These are phyloP conservation scores for Rotaria sp. DNA, from an alignment of 2,888 invertebrate species.

Conservation along the genomic window DNA sequence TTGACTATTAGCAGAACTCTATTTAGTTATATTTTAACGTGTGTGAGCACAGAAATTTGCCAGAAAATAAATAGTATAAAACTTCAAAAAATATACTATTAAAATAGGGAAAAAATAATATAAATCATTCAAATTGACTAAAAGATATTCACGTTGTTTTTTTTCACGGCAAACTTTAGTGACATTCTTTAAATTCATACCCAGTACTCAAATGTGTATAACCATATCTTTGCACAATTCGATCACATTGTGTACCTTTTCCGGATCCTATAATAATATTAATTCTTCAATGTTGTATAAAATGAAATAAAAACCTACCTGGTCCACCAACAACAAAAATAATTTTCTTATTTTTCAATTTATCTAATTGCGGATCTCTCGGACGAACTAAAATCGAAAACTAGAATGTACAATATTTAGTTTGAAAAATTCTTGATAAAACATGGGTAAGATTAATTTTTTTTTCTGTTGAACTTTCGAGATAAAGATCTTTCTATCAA, in stretches of 20 bases:
- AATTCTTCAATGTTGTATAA: not conserved
- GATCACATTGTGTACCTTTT: slow-evolving; percentile 87
- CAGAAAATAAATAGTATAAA: too few relatives aligned
- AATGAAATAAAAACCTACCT: slow-evolving; percentile 57
- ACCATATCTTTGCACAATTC: slow-evolving; percentile 83
- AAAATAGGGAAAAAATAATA: slow-evolving; percentile 78
- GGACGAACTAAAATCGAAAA: not conserved
- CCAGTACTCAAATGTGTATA: slow-evolving; percentile 76
- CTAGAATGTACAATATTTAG: too few relatives aligned
- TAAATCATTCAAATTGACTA: not conserved
- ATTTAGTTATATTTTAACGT: too few relatives aligned
- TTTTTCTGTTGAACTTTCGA: too few relatives aligned
- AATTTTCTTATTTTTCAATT: slow-evolving; percentile 61
- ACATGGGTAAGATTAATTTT: too few relatives aligned
- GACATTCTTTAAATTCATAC: not conserved
- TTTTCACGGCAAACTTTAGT: too few relatives aligned
- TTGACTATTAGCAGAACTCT: too few relatives aligned
- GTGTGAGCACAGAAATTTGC: too few relatives aligned
- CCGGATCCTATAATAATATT: slow-evolving; percentile 61
- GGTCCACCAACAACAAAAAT: slow-evolving; percentile 87
- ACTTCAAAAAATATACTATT: too few relatives aligned
- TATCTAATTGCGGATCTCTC: not conserved
- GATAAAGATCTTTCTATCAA: too few relatives aligned
- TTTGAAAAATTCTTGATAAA: too few relatives aligned
- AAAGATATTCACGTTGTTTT: not conserved